Evolutionary conservation across 2,888 invertebrate genomes (phyloP), one percentile per base, ranked within the genome.

Genomic region (Synanthedon myopaeformis): DNA sequence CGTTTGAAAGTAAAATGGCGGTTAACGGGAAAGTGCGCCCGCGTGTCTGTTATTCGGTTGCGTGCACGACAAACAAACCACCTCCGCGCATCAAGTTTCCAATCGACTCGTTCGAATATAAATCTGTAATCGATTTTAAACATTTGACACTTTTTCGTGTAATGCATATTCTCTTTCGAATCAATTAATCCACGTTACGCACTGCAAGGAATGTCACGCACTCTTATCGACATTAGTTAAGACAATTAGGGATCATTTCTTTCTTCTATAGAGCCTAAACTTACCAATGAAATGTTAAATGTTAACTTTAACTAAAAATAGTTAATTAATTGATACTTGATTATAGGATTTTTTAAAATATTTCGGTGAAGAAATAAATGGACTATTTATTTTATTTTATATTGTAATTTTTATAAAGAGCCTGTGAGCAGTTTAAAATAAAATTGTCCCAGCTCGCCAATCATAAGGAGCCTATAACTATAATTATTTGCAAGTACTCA

Each of bases 1-100:
- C 85, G 81, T 81, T 83, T 76, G 86, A 87, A 87, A 87, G 86
- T 87, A 86, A 87, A 85, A 85, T 78, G 77, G 62, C 65, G 61
- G 54, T 63, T 71, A 60, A 60, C 65, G 79, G 82, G 83, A 85
- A 85, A 86, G 86, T 84, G 82, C 72, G 68, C 60, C 59, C 60
- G 76, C 76, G 72, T 79, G 76, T 49, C 64, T 66, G 66, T 61
- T 63, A 61, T 64, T 61, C 61, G 64, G 61, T 82, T 62, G 81
- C 82, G 80, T 81, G 82, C 63, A 58, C 55, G 61, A 56, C 67
- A 59, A 62, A 67, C 75, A 67, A 23, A 67, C 73, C 72, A 5
- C 71, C 69, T 61, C 66, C 59, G 59, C 62, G 62, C 63, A 55
- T 61, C 59, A 62, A 79, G 74, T 83, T 83, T 79, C 84, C 82